Evolutionary conservation across 2,888 invertebrate genomes (phyloP).

Genomic region (Labia minor): DNA sequence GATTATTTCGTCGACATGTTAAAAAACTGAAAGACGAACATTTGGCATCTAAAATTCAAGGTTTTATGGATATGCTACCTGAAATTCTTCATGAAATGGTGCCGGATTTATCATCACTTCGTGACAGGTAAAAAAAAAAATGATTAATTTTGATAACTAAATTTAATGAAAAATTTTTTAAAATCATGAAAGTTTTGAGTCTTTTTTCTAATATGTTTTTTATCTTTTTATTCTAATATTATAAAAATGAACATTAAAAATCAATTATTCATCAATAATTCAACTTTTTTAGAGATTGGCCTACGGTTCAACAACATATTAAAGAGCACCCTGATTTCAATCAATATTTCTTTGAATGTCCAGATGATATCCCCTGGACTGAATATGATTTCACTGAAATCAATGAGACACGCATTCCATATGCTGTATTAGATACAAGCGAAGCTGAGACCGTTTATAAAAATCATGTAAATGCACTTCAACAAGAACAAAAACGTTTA

Average conservation of each 20-base stretch:
- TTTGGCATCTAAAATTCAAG: conserved; percentile 60
- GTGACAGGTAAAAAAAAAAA: conserved; percentile 43
- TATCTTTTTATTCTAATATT: background rate
- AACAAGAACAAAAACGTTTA: conserved; percentile 81
- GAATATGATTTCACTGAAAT: conserved; percentile 52
- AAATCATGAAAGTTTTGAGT: background rate
- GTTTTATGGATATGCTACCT: conserved; percentile 66
- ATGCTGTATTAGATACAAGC: conserved; percentile 78
- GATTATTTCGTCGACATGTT: conserved; percentile 65
- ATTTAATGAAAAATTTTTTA: conserved; percentile 13
- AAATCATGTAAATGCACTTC: conserved; percentile 80
- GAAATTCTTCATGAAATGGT: conserved; percentile 65
- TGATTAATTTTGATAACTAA: background rate
- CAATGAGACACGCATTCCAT: conserved; percentile 72
- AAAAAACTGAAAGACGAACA: conserved; percentile 73
- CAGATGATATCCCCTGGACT: conserved; percentile 66
- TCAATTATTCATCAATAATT: conserved; percentile 13
- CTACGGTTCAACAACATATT: conserved; percentile 71
- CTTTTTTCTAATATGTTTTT: background rate
- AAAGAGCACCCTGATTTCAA: conserved; percentile 87
- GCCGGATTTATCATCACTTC: conserved; percentile 59
- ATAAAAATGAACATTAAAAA: background rate
- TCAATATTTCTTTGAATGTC: conserved; percentile 80
- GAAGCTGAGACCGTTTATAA: conserved; percentile 89
- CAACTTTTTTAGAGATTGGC: conserved; percentile 64